phyloP scores from a whole-genome alignment of 2,797 vertebrate species.

The Spea hammondii region DNA sequence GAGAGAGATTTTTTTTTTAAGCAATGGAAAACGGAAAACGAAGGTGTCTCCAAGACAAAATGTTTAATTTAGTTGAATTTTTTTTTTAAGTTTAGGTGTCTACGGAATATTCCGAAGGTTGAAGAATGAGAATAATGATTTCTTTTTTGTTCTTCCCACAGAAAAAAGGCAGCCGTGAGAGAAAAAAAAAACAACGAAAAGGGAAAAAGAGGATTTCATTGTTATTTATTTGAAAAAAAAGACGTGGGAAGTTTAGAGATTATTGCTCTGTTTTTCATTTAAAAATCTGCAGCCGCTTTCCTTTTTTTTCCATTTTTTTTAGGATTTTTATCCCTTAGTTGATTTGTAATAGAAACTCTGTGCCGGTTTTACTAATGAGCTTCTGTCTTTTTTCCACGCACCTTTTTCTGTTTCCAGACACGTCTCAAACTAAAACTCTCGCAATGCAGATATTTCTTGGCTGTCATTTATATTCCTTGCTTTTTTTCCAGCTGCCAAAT shows the following conservation, averaged over 20 bases:
- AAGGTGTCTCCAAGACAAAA: no score
- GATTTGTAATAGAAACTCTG: slow-evolving; percentile 21
- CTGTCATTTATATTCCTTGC: slow-evolving; percentile 6
- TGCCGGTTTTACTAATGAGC: slow-evolving; percentile 22
- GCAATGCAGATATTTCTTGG: slow-evolving; percentile 42
- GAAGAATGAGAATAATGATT: slow-evolving; percentile 22
- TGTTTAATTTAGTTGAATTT: slow-evolving; percentile 25
- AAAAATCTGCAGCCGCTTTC: not conserved
- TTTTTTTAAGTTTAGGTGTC: slow-evolving; percentile 15
- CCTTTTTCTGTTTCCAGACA: slow-evolving; percentile 32
- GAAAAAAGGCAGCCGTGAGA: no score
- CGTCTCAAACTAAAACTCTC: slow-evolving; percentile 24
- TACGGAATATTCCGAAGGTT: slow-evolving; percentile 15
- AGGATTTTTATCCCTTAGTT: slow-evolving; percentile 9
- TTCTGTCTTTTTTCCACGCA: slow-evolving; percentile 4
- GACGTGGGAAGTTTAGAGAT: slow-evolving; percentile 3
- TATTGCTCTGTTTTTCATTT: slow-evolving; percentile 24
- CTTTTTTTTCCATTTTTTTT: slow-evolving; percentile 13
- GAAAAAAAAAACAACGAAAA: no score
- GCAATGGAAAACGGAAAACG: no score
- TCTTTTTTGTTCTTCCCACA: not conserved
- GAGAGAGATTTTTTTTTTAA: no score
- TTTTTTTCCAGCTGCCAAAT: slow-evolving; percentile 7
- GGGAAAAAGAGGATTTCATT: no score
- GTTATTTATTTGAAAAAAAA: not conserved